Evolutionary conservation across 2,113 vertebrate species (phyloP), one percentile per base, ranked within the genome.

Genomic region (Edolisoma coerulescens): DNA sequence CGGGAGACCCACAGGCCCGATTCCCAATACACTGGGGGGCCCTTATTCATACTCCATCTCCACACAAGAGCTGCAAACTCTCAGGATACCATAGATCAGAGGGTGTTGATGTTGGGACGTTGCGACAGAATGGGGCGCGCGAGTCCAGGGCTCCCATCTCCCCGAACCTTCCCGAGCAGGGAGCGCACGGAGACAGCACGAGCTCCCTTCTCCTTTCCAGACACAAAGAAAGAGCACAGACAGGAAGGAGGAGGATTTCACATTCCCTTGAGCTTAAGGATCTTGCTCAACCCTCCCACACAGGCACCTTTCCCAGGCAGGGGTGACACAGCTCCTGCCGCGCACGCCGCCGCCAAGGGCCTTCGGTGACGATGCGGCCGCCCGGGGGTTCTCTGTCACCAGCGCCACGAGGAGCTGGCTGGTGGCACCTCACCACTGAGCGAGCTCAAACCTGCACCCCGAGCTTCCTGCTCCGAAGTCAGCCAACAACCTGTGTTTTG

Each of bases 21-120:
- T 97, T 97, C 95, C 94, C 95, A 97, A 96, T 97, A 85, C 91
- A 81, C 94, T 84, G 90, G 92, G 96, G 94, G 80, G 94, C 88
- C 87, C 68, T 95, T 92, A 93, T 71, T 95, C 87, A 93, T 96
- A 70, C 95, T 95, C 89, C 87, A 77, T 85, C 93, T 93, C 91
- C 90, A 88, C 92, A 95, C 79, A 21, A 95, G 96, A 94, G 95
- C 94, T 95, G 94, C 95, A 95, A 91, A 95, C 90, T 96, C 93
- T 84, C 80, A 19, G 81, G 95, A 95, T 76, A 50, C 50, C 67
- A 94, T 67, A 83, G 95, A 96, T 95, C 91, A 97, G 93, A 96
- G 95, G 91, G 96, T 97, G 97, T 93, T 97, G 95, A 96, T 89
- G 76, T 47, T 87, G 96, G 95, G 91, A 94, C 3, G 19, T 30